A percentile compares a stretch with the other conserved stretches of the same genome.
These are phyloP conservation scores for Sinocyclocheilus anophthalmus DNA, from an alignment of 2,113 vertebrate genomes.

Conservation along the genomic window DNA sequence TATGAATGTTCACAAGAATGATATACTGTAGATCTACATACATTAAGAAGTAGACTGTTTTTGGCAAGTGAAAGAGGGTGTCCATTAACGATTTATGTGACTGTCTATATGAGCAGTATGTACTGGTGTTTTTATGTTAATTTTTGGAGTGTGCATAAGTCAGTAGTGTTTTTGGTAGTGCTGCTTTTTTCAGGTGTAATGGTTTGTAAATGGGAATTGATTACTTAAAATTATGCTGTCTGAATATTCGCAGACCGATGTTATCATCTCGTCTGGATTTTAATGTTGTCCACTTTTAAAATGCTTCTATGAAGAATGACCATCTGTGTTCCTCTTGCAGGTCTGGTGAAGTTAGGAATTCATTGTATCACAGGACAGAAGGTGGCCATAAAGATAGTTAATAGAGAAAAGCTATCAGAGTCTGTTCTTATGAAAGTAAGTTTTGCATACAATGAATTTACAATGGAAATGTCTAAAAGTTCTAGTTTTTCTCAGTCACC, in stretches of 20 bases:
- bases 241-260: not conserved
- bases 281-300: not conserved
- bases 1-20: not conserved
- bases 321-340: constrained; percentile 58
- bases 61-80: not conserved
- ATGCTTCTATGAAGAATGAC: not conserved
- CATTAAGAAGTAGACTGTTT: not conserved
- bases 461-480: not conserved
- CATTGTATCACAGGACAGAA: constrained; percentile 86
- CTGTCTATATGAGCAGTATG: not conserved
- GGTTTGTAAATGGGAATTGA: constrained; percentile 1
- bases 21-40: not conserved
- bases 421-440: constrained; percentile 85
- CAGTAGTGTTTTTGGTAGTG: not conserved
- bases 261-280: not conserved
- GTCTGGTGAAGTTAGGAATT: constrained; percentile 82
- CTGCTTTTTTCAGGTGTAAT: not conserved
- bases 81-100: not conserved
- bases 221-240: not conserved
- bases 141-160: not conserved
- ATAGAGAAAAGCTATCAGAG: constrained; percentile 82
- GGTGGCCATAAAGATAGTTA: constrained; percentile 85
- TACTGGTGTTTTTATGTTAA: not conserved
- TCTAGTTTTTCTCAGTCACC: not conserved
- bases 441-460: not conserved